Evolutionary conservation across 2,888 invertebrate species (phyloP), one percentile per base, ranked within the genome.

Genomic region (Platypus cylindrus): DNA sequence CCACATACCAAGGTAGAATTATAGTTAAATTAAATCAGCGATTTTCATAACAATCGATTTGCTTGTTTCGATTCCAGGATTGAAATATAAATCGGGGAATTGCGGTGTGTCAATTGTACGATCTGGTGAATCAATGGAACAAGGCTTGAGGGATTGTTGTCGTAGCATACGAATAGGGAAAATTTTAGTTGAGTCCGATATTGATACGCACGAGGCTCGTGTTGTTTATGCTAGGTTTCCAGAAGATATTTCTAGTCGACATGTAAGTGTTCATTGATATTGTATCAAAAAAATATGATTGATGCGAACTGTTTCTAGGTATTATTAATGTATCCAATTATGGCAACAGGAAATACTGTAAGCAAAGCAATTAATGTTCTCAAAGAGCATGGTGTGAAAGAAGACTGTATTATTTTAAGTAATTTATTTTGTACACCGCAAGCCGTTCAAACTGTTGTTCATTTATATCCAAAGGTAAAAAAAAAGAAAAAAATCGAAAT

Each of bases 161-260:
- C 76, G 97, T 3, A 95, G 95, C 5, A 98, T 98, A 53, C 73
- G 97, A 37, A 97, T 99, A 46, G 97, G 98, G 17, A 98, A 98
- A 68, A 97, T 99, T 55, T 66, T 98, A 26, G 89, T 98, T 1
- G 94, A 95, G 61, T 91, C 90, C 42, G 93, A 95, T 66, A 80
- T 82, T 7, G 94, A 95, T 52, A 94, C 94, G 0, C 93, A 95
- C 51, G 93, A 90, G 58, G 95, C 97, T 0, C 79, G 80, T 55
- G 94, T 98, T 1, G 91, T 97, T 2, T 99, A 98, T 59, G 89
- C 97, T 3, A 83, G 97, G 58, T 91, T 98, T 58, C 95, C 97
- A 0, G 91, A 93, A 45, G 97, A 97, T 58, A 91, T 98, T 44
- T 72, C 83, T 0, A 71, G 78, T 33, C 69, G 97, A 48, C 78